phyloP scores from a whole-genome alignment of 2,113 vertebrate species.

The human (Homo sapiens) region GRCh38 chr22:38266001-38266500 shows the following conservation, averaged over 20 bases:
- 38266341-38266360: background rate
- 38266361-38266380: background rate
- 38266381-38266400: rapidly evolving
- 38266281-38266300: background rate
- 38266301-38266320: background rate
- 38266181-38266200: background rate
- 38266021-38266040: background rate
- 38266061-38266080: background rate
- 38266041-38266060: background rate
- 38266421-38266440: background rate
- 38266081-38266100: background rate
- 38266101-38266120: background rate
- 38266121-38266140: background rate
- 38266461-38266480: background rate
- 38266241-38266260: no score
- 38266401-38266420: background rate
- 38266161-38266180: background rate
- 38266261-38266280: background rate
- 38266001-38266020: background rate
- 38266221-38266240: background rate
- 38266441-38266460: background rate
- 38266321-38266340: background rate
- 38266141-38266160: background rate
- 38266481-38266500: rapidly evolving
- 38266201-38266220: background rate